phyloP scores from a whole-genome alignment of 2,113 vertebrate species.

The Serinus canaria region DNA sequence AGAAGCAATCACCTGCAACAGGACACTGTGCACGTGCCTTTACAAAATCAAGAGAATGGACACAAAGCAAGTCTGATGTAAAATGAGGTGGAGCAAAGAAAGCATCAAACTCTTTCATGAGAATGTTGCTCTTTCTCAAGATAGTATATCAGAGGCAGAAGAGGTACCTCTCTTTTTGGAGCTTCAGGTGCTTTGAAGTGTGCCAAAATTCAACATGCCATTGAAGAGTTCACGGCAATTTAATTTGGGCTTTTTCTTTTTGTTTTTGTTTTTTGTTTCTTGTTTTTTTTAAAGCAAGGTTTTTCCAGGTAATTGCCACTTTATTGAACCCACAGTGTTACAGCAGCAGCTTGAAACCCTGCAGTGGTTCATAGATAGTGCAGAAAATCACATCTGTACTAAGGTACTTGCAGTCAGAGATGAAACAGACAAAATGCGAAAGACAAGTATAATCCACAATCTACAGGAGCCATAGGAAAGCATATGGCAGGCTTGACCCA shows the following conservation, averaged over 20 bases:
- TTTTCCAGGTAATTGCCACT: background rate
- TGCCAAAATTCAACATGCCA: background rate
- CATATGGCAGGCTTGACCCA: background rate
- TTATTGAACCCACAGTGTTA: background rate
- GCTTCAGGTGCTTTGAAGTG: background rate
- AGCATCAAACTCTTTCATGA: background rate
- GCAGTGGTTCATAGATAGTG: background rate
- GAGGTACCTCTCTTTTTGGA: background rate
- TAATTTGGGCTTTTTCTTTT: background rate
- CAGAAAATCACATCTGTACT: background rate
- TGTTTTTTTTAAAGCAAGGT: background rate
- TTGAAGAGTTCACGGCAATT: background rate
- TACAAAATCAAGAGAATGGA: background rate
- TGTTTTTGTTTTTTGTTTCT: too few species aligned
- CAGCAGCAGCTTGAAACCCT: background rate
- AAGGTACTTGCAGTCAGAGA: background rate
- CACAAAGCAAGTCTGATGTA: background rate
- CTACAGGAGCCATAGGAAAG: background rate
- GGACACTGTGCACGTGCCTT: rapidly evolving
- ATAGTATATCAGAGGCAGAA: background rate
- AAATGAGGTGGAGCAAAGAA: background rate
- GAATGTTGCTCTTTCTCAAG: background rate
- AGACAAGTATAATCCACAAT: background rate
- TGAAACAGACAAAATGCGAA: background rate
- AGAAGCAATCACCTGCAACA: background rate